Conservation (phyloP, 2,888 invertebrate species). For the Ctenicera cuprea region DNA sequence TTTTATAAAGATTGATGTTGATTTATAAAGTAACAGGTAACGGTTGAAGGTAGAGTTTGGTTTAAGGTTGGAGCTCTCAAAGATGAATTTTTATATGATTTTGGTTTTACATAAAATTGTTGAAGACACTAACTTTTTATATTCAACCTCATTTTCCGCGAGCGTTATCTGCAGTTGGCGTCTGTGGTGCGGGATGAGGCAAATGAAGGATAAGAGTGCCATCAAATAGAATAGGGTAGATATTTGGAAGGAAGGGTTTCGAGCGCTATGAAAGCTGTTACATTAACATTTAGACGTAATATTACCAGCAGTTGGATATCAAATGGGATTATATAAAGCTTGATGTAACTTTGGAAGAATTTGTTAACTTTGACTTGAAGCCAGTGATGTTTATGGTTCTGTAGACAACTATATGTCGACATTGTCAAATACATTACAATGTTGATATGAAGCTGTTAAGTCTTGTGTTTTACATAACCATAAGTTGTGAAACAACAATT, state of each 20-base stretch:
- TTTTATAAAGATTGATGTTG: no score
- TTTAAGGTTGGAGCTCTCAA: no score
- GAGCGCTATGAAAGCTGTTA: conserved; percentile 3
- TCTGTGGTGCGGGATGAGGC: conserved; percentile 15
- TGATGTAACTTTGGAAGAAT: background rate
- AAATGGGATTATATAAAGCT: background rate
- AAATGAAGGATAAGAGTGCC: conserved; percentile 29
- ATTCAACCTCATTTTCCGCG: conserved; percentile 7
- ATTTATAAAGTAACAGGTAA: no score
- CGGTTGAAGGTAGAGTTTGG: no score
- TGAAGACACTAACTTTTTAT: conserved; percentile 6
- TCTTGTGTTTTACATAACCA: no score
- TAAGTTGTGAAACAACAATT: no score
- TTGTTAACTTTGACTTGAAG: background rate
- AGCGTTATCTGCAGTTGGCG: conserved; percentile 20
- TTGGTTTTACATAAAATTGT: conserved; percentile 6
- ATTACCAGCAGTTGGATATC: background rate
- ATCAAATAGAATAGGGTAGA: conserved; percentile 28
- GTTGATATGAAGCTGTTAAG: no score
- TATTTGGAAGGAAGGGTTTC: conserved; percentile 15
- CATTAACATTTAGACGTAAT: conserved; percentile 1
- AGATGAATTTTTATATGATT: conserved; percentile 3
- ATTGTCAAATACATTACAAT: no score
- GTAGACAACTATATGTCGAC: no score
- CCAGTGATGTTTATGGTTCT: background rate